Conservation (phyloP, 2,888 invertebrate genomes). For the Melieria crassipennis region DNA sequence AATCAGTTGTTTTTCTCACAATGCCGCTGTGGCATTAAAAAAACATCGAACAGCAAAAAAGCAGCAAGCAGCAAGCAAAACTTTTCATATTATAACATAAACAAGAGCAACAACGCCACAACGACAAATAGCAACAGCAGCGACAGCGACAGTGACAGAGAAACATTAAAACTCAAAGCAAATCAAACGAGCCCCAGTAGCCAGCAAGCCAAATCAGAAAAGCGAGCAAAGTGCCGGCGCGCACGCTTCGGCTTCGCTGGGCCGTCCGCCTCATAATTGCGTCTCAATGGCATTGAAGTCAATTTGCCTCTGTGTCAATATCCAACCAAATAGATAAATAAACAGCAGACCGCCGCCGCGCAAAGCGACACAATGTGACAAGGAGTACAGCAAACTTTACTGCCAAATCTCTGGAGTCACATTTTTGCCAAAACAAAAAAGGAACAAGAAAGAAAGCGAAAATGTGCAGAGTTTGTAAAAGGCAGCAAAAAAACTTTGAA, state of each 20-base stretch:
- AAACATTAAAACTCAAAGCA: neutral
- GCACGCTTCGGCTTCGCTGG: no score
- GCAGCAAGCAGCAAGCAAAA: slow-evolving; percentile 2
- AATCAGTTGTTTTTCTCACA: neutral
- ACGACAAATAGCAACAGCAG: neutral
- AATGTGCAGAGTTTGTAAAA: slow-evolving; percentile 1
- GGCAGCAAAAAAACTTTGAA: slow-evolving; percentile 5
- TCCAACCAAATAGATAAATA: neutral
- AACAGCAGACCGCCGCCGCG: neutral
- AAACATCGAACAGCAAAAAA: neutral
- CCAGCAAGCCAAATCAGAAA: neutral
- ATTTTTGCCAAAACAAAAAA: neutral
- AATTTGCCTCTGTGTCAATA: slow-evolving; percentile 5
- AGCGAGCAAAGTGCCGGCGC: neutral
- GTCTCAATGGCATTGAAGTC: slow-evolving; percentile 23
- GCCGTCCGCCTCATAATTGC: neutral
- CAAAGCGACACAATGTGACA: neutral
- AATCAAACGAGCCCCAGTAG: neutral
- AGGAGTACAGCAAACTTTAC: slow-evolving; percentile 2
- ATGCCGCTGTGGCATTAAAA: no score
- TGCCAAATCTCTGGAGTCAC: slow-evolving; percentile 20
- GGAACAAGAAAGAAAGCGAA: neutral
- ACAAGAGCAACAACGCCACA: slow-evolving; percentile 4
- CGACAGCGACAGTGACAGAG: neutral
- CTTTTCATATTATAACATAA: slow-evolving; percentile 9